Conservation (phyloP, 2,113 vertebrate species). For the Pterocles burchelli region DNA sequence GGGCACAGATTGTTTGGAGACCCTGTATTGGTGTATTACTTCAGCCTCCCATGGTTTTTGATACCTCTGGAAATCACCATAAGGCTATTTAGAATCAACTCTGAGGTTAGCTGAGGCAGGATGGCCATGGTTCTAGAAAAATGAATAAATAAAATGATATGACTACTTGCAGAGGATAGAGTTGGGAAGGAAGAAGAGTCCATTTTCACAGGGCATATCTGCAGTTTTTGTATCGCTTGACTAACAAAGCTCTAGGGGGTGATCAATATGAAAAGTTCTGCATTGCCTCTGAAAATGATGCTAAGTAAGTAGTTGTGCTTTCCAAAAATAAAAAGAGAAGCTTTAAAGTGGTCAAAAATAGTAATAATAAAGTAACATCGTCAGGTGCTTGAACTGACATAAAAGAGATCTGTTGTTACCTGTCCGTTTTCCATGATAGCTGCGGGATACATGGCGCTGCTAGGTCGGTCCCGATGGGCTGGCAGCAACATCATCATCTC, state of each 20-base stretch:
- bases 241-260: background rate
- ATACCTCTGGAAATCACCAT: background rate
- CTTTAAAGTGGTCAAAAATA: background rate
- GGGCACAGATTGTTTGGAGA: background rate
- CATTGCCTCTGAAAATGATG: background rate
- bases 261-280: background rate
- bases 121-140: background rate
- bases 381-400: background rate
- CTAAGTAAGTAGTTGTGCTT: background rate
- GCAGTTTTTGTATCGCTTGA: background rate
- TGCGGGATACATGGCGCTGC: slow-evolving; percentile 90
- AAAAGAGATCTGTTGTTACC: slow-evolving; percentile 66
- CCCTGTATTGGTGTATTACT: background rate
- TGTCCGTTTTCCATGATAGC: slow-evolving; percentile 91
- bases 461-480: slow-evolving; percentile 87
- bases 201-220: accelerated
- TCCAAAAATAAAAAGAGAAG: background rate
- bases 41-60: background rate
- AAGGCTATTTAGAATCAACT: background rate
- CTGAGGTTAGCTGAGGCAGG: background rate
- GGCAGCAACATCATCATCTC: slow-evolving; percentile 93
- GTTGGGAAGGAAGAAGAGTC: background rate
- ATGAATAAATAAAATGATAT: background rate
- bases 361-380: background rate
- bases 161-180: background rate